A percentile compares a stretch with the other conserved stretches of the same genome.
Evolutionary conservation across 2,888 invertebrate species (phyloP).

Genomic region (Pyrgus malvae): DNA sequence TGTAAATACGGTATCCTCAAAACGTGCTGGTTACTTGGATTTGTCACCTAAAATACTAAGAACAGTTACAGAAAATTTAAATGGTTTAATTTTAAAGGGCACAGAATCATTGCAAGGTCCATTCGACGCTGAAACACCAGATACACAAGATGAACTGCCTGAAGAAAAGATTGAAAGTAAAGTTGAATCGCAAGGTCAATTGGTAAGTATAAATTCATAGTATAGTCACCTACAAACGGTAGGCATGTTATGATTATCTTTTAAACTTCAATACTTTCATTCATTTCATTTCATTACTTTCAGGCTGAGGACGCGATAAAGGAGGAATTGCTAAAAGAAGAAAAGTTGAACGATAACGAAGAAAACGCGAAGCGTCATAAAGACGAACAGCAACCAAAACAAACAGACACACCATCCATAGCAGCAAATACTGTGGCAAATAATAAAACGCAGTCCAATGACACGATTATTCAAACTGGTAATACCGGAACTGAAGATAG

Average conservation of each 20-base stretch:
- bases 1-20: slow-evolving; percentile 49
- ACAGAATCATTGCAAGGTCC: slow-evolving; percentile 38
- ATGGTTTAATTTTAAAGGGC: slow-evolving; percentile 28
- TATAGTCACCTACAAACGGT: no score
- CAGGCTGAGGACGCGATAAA: slow-evolving; percentile 65
- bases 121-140: slow-evolving; percentile 40
- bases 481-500: slow-evolving; percentile 35
- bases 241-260: background rate
- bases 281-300: no score
- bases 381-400: slow-evolving; percentile 30
- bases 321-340: slow-evolving; percentile 62
- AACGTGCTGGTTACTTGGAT: slow-evolving; percentile 62
- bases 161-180: slow-evolving; percentile 40
- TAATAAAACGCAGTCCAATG: slow-evolving; percentile 1
- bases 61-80: slow-evolving; percentile 15
- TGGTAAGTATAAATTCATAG: slow-evolving; percentile 54
- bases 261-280: no score
- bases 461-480: background rate
- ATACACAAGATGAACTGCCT: slow-evolving; percentile 32
- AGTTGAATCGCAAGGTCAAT: slow-evolving; percentile 53
- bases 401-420: slow-evolving; percentile 6
- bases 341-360: slow-evolving; percentile 48
- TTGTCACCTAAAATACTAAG: slow-evolving; percentile 44
- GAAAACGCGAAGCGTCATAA: slow-evolving; percentile 43
- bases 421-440: background rate